Conservation (phyloP, 2,797 vertebrate species). For the Hybognathus amarus region DNA sequence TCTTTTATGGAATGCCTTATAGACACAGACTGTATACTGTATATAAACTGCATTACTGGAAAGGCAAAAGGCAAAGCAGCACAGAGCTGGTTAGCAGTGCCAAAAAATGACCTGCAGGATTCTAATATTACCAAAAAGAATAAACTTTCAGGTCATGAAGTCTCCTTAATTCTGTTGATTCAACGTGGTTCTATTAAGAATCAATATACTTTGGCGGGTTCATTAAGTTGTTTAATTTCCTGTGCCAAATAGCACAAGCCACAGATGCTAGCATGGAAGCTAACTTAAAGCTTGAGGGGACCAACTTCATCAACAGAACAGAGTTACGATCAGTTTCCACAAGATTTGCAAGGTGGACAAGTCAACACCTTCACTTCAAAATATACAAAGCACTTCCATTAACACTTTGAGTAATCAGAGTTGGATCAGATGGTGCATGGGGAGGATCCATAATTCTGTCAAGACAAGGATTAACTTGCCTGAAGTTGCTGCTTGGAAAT, state of each 20-base stretch:
- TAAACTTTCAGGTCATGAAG: slow-evolving; percentile 30
- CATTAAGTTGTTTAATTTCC: slow-evolving; percentile 22
- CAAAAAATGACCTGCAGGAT: slow-evolving; percentile 24
- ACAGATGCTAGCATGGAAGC: slow-evolving; percentile 25
- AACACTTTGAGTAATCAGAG: slow-evolving; percentile 48
- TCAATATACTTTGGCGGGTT: slow-evolving; percentile 29
- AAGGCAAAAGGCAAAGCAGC: background rate
- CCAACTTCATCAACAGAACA: background rate
- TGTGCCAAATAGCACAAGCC: slow-evolving; percentile 23
- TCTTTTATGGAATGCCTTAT: slow-evolving; percentile 45
- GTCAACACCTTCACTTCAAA: slow-evolving; percentile 40
- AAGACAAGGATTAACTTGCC: slow-evolving; percentile 52
- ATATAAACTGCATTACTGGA: background rate
- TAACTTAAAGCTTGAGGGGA: slow-evolving; percentile 16
- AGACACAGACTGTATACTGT: slow-evolving; percentile 23
- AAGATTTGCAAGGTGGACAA: slow-evolving; percentile 30
- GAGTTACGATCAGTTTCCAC: slow-evolving; percentile 29
- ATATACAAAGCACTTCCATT: slow-evolving; percentile 21
- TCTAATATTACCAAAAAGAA: slow-evolving; percentile 28
- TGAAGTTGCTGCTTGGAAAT: slow-evolving; percentile 52
- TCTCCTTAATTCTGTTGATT: slow-evolving; percentile 31
- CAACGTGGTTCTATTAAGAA: slow-evolving; percentile 20
- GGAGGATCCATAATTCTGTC: slow-evolving; percentile 52
- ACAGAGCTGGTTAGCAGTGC: background rate
- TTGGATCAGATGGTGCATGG: slow-evolving; percentile 37